Conservation (phyloP, 2,888 invertebrate species). For the Nudaria mundana region DNA sequence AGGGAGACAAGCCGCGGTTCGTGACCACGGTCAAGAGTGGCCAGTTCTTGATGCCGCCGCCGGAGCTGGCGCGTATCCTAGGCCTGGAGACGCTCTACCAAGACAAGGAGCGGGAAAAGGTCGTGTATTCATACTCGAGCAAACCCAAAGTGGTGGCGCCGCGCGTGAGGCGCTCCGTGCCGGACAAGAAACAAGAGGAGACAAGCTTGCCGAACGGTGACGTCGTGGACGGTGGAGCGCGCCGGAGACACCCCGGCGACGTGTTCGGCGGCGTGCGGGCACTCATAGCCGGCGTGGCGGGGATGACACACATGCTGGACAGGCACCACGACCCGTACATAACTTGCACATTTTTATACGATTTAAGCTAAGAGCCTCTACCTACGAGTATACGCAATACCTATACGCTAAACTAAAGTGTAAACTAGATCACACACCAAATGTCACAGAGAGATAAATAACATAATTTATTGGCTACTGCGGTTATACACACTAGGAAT, state of each 20-base stretch:
- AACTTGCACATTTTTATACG: too few species aligned
- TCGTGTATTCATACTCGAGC: constrained; percentile 85
- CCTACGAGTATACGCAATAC: too few species aligned
- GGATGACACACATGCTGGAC: constrained; percentile 38
- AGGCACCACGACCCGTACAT: constrained; percentile 5
- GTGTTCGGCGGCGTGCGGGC: constrained; percentile 40
- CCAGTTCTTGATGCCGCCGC: constrained; percentile 89
- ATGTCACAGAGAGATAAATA: too few species aligned
- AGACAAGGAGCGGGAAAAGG: constrained; percentile 46
- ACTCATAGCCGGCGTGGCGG: constrained; percentile 56
- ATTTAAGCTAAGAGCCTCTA: too few species aligned
- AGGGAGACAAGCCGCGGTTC: constrained; percentile 81
- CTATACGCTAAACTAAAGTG: too few species aligned
- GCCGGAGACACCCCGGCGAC: constrained; percentile 34
- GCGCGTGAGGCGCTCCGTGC: constrained; percentile 37
- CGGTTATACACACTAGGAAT: background rate
- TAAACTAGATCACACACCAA: too few species aligned
- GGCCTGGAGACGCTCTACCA: constrained; percentile 76
- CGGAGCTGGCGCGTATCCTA: constrained; percentile 84
- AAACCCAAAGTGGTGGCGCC: constrained; percentile 78
- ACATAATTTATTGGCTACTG: too few species aligned
- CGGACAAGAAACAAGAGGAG: constrained; percentile 31
- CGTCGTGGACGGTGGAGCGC: constrained; percentile 12
- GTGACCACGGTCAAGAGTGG: constrained; percentile 91
- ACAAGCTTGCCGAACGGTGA: constrained; percentile 21